Percentiles rank a stretch among this genome's conserved stretches.
Evolutionary conservation across 2,888 invertebrate genomes (phyloP).

Genomic region (Phyto melanocephala): DNA sequence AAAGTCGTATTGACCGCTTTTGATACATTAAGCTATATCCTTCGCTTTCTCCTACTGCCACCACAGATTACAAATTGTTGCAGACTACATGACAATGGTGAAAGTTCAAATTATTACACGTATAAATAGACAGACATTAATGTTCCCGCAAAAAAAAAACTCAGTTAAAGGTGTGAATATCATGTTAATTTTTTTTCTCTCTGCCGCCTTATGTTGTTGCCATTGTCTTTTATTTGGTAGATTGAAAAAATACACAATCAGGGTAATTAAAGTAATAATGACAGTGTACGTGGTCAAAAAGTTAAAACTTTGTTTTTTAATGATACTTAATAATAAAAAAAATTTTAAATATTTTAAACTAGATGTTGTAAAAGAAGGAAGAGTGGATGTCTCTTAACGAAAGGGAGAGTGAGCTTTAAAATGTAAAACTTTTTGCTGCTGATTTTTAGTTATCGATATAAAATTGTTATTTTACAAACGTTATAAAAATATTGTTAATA

Average conservation of each 20-base stretch:
- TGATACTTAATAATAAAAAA: slow-evolving; percentile 74
- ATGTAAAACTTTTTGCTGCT: no score
- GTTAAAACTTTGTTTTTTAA: slow-evolving; percentile 12
- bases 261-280: slow-evolving; percentile 62
- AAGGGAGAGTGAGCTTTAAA: no score
- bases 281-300: slow-evolving; percentile 53
- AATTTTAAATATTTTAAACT: no score
- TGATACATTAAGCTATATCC: neutral
- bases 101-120: slow-evolving; percentile 63
- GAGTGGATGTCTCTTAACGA: no score
- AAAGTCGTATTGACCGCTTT: neutral
- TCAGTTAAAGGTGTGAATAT: slow-evolving; percentile 30
- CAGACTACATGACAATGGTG: slow-evolving; percentile 53
- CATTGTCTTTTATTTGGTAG: neutral
- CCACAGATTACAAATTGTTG: slow-evolving; percentile 44
- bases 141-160: neutral
- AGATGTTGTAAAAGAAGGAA: neutral
- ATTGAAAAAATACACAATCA: slow-evolving; percentile 57
- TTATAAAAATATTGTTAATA: no score
- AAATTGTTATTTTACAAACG: no score
- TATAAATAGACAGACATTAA: slow-evolving; percentile 44
- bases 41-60: neutral
- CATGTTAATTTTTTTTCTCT: slow-evolving; percentile 21
- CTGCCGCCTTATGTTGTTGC: neutral
- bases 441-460: no score